Base-by-base conservation (phyloP, 2,797 vertebrate genomes). In the Acomys russatus region DNA sequence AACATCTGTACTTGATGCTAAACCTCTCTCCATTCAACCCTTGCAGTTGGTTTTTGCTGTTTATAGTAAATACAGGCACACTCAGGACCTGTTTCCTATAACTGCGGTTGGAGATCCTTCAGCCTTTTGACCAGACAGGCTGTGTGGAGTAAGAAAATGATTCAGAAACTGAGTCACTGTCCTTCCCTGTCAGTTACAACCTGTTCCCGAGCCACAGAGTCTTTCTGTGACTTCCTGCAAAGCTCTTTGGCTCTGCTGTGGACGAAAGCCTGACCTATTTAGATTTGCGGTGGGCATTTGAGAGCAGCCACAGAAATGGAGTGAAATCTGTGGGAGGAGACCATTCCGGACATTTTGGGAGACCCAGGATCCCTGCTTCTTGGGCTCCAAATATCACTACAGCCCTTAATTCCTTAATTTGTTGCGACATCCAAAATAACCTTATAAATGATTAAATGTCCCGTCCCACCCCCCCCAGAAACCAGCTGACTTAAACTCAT, bases 61-160 rank as follows among this genome's bases (percentile, higher is more conserved):
- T 64, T 25, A 49, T 74, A 14, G 64, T 44, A 51, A 30, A 35
- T 4, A 9, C 14, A 3, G 76, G 35, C 44, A 33, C 10, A 8
- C 78, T n/a, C 35, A 30, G 44, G 54, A 88, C 9, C 0, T 18
- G 14, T 88, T 89, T 17, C 68, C 18, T 94, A 18, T 44, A 35
- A 70, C n/a, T 0, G n/a, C 22, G 44, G 10, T 4, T 63, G 59
- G 78, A 54, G 38, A 30, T 22, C 30, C 59, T 76, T 64, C 56
- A 9, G 10, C 9, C 9, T 8, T 3, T n/a, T 80, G 85, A 56
- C 80, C 56, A 66, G 84, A 78, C 28, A 23, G 90, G n/a, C 56
- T 74, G 70, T 15, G 59, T 8, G 15, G 93, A 80, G 83, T 77
- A 77, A 93, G 90, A 91, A 80, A 17, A 77, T 73, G 30, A 85